Evolutionary conservation across 1,140 invertebrate genomes (phyloP), one percentile per base, ranked within the genome.

Genomic region (Drosophila tani): DNA sequence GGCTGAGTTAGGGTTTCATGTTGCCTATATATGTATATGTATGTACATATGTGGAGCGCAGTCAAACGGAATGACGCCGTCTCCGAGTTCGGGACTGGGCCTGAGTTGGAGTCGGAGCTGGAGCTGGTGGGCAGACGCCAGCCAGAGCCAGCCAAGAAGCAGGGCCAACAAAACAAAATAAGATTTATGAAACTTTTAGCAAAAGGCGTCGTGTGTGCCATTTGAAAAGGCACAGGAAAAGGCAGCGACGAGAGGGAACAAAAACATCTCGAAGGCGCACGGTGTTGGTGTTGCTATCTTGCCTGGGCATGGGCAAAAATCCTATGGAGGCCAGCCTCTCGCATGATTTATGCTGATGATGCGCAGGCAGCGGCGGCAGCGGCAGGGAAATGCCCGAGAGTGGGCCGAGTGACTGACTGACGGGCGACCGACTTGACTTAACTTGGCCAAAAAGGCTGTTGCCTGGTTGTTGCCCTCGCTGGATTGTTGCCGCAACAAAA

Each of bases 151-250:
- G 53, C 53, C 53, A 55, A 55, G 32, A 55, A 55, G 53, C 53
- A 55, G 67, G 65, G 67, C 80, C 75, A 82, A 79, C 82, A 79
- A 82, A 79, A 76, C 73, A 67, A 81, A 81, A 90, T 76, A 90
- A 90, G 85, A 90, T 90, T 90, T 90, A 90, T 90, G 85, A 84
- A 90, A 88, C 85, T 88, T 88, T 88, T 88, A 90, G 85, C 78
- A 79, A 84, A 88, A 88, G 85, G 74, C 85, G 84, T 81, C 81
- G 78, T 59, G 67, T 59, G 50, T 80, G 78, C 62, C 77, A 74
- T 79, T 80, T 80, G 81, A 78, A 87, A 83, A 66, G 70, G 71
- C 63, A 49, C 66, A 67, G 57, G 60, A 81, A 65, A 59, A 79
- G 62, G 62, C 58, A 60, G 40, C 40, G 50, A 79, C 40, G 50